Evolutionary conservation across 1,140 invertebrate species (phyloP), one percentile per base, ranked within the genome.

Genomic region (Aphelenchoides fujianensis): DNA sequence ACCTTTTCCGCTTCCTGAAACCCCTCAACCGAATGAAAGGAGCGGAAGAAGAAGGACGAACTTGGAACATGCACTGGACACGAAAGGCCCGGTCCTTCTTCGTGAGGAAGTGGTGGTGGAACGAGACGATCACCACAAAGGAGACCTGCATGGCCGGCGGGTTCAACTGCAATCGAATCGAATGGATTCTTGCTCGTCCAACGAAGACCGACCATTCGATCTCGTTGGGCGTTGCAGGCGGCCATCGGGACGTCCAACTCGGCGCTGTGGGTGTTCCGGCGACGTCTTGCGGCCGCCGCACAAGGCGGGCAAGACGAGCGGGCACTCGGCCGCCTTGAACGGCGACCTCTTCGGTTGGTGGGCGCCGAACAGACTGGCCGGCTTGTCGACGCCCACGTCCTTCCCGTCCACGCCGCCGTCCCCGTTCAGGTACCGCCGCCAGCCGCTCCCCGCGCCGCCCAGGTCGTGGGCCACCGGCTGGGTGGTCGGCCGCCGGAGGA

Each of bases 301-400:
- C 74, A 77, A 12, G 75, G 75, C 7, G 74, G 74, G 69, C 75
- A 76, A 52, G n/a, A 77, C 36, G 27, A 70, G 31, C n/a, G 69
- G 62, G 23, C 69, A 68, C 30, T 70, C 34, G 5, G 12, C 41
- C 12, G 12, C 23, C 41, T 48, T 48, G 12, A 48, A 48, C 23
- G 41, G 12, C 23, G 23, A 12, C 23, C 23, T 48, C 41, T 48
- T 48, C 12, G 23, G 41, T 48, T 16, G 12, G 12, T 48, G 23
- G 41, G 12, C 41, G 41, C 23, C 41, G 41, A 48, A 48, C 23
- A 16, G 41, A 16, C 23, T 48, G 41, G 12, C 41, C 41, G 41
- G 41, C 23, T 48, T 12, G 23, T 48, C 41, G 41, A 48, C 41
- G 12, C 41, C 41, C 12, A 48, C 23, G 41, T 48, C 41, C n/a